Base-by-base conservation (phyloP, 2,888 invertebrate genomes). In the Orthosia cruda region DNA sequence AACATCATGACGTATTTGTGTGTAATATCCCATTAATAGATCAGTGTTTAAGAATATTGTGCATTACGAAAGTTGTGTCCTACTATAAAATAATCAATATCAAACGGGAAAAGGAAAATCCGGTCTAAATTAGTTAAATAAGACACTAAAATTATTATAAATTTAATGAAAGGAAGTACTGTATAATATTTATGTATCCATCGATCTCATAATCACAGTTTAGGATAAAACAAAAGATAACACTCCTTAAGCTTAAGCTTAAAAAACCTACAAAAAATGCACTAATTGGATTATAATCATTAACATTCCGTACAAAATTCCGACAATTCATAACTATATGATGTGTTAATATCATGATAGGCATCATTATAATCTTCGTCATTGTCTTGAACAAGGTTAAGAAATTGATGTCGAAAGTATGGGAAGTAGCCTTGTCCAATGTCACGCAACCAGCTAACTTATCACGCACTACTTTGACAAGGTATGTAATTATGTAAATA, bases 381-480 rank as follows among this genome's bases (percentile, higher is more conserved):
- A 89, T 91, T 90, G 91, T 91, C 83, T 86, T 74, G 45, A 82
- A 85, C 88, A 91, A 91, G 90, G 91, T 78, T 87, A 76, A 72
- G 74, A 45, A 68, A 78, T 81, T 74, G 77, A 76, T 90, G 89
- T 89, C 63, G 89, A 90, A 90, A 90, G 87, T 85, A 84, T 81
- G 81, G 62, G 75, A 83, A 79, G 64, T 72, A 85, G 70, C 88
- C 89, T 91, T 89, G 87, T 85, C 78, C 86, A 77, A 84, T 80
- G 71, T 80, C 90, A 89, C 84, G 87, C 84, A 61, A 86, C 58
- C 18, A 23, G n/a, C 26, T 20, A 65, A 15, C 3, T 40, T 50
- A 58, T 16, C 65, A 80, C 54, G 80, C 52, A 68, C 63, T 12
- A 55, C 26, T 32, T 50, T 57, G 55, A 71, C 20, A 50, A 63